phyloP scores from a whole-genome alignment of 1,140 invertebrate species.

The Scaptomyza hsui region DNA sequence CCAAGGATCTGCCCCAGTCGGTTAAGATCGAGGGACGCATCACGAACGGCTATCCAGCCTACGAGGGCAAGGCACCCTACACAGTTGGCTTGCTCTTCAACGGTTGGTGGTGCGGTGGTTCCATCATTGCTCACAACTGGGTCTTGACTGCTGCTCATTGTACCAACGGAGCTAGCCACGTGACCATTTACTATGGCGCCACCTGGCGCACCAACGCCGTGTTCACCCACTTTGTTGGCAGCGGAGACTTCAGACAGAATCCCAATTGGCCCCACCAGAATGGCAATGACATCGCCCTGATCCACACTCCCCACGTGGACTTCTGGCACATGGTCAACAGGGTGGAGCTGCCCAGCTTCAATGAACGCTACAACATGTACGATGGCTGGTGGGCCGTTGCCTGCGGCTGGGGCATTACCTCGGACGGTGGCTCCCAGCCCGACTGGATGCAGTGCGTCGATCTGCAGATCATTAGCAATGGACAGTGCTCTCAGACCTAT shows the following conservation, averaged over 20 bases:
- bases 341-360: conserved; percentile 48
- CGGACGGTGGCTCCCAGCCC: conserved; percentile 31
- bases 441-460: conserved; percentile 56
- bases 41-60: conserved; percentile 61
- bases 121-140: conserved; percentile 85
- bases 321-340: conserved; percentile 49
- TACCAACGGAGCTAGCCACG: conserved; percentile 38
- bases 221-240: conserved; percentile 38
- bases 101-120: conserved; percentile 86
- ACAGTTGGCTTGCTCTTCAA: conserved; percentile 84
- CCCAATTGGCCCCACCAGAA: conserved; percentile 32
- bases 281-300: conserved; percentile 45
- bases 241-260: conserved; percentile 23
- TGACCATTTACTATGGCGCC: conserved; percentile 54
- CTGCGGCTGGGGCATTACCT: conserved; percentile 50
- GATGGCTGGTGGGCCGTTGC: conserved; percentile 37
- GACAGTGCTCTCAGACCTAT: conserved; percentile 57
- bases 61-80: conserved; percentile 84
- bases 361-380: conserved; percentile 38
- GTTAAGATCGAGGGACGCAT: conserved; percentile 56
- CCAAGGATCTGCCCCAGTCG: conserved; percentile 28
- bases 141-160: conserved; percentile 83
- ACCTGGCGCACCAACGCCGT: conserved; percentile 53
- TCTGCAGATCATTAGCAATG: conserved; percentile 48
- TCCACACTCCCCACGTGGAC: conserved; percentile 41